phyloP scores from a whole-genome alignment of 2,113 vertebrate genomes.

The Oryctolagus cuniculus region DNA sequence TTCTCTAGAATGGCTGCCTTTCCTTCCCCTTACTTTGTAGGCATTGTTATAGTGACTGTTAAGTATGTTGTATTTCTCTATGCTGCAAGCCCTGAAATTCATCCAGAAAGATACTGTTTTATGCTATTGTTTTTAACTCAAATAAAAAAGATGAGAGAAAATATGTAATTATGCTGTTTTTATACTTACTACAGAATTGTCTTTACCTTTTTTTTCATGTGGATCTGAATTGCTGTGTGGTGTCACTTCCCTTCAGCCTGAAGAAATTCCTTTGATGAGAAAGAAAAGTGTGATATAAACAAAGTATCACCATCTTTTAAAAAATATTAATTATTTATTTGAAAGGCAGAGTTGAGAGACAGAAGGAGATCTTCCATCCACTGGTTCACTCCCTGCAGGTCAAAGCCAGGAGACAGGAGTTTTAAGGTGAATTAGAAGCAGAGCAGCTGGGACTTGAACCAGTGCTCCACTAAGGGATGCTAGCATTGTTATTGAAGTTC shows the following conservation, averaged over 20 bases:
- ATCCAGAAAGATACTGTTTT: not conserved
- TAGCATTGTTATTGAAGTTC: not conserved
- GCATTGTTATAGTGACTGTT: not conserved
- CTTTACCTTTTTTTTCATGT: conserved; percentile 2
- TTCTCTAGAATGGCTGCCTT: not conserved
- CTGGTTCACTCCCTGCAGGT: too few species aligned
- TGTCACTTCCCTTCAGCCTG: not conserved
- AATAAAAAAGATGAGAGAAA: conserved; percentile 4
- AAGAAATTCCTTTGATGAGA: conserved; percentile 18
- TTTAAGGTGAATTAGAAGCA: too few species aligned
- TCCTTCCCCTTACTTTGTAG: not conserved
- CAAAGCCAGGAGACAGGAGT: too few species aligned
- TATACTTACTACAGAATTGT: conserved; percentile 31
- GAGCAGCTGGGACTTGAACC: too few species aligned
- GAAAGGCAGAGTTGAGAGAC: too few species aligned
- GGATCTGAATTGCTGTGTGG: conserved; percentile 7
- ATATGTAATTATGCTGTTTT: conserved; percentile 4
- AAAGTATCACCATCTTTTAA: conserved; percentile 13
- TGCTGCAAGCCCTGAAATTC: not conserved
- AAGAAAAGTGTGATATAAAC: conserved; percentile 5
- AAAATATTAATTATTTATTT: too few species aligned
- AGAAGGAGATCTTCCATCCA: too few species aligned
- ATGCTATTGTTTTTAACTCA: not conserved
- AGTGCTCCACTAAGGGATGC: too few species aligned
- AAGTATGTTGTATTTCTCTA: not conserved